A percentile compares a stretch with the other conserved stretches of the same genome.
Conservation (phyloP, 2,797 vertebrate genomes). For the Macrochelys suwanniensis region DNA sequence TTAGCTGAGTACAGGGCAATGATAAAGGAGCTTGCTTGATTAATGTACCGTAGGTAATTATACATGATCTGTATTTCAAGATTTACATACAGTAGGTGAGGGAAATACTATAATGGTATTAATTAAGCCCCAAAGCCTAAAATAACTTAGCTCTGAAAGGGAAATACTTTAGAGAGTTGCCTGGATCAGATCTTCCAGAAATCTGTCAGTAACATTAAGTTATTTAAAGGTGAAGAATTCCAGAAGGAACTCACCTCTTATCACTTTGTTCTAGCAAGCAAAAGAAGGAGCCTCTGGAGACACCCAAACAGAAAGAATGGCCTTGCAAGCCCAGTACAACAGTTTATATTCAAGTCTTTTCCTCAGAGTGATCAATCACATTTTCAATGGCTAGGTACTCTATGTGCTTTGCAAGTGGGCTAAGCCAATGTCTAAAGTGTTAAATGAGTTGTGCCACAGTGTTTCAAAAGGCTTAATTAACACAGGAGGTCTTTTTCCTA, state of each 20-base stretch:
- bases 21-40: not conserved
- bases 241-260: not conserved
- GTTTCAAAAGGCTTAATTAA: not conserved
- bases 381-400: fast-evolving
- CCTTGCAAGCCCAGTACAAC: not conserved
- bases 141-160: slow-evolving; percentile 4
- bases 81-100: not conserved
- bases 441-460: not conserved
- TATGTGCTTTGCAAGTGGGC: not conserved
- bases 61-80: slow-evolving; percentile 4
- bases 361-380: not conserved
- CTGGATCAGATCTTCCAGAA: not conserved
- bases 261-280: not conserved
- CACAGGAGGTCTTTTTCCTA: not conserved
- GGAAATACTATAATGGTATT: not conserved
- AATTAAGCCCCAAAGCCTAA: slow-evolving; percentile 28
- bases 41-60: not conserved
- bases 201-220: not conserved
- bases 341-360: fast-evolving
- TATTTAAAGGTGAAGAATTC: not conserved
- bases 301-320: not conserved
- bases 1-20: not conserved
- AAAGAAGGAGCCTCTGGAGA: not conserved
- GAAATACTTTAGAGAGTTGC: not conserved
- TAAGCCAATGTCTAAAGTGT: not conserved